Evolutionary conservation across 1,140 invertebrate genomes (phyloP), one percentile per base, ranked within the genome.

Genomic region (Homarus americanus): DNA sequence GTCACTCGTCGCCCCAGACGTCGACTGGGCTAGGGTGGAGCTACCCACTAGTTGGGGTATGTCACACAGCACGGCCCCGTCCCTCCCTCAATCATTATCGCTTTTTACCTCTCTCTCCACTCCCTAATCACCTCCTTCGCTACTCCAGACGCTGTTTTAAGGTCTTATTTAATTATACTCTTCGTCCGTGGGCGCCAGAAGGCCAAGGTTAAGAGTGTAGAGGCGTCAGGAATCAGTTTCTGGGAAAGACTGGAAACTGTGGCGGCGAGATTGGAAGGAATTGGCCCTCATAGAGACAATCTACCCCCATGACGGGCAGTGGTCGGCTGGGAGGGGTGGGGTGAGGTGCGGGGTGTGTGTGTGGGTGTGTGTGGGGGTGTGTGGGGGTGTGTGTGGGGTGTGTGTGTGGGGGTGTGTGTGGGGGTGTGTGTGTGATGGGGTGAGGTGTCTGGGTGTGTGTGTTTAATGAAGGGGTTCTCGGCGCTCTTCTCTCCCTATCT

Each of bases 281-380:
- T 78, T 78, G 75, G 75, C 20, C 40, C 75, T 78, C 75, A 78
- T 78, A 78, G 40, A 78, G 75, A 41, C 75, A 78, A 78, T 78
- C 75, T 78, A 78, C 75, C 4, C n/a, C 1, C n/a, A 78, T 78
- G 38, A 78, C 17, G 75, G 75, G 40, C 17, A 40, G 40, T 69
- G 63, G 63, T 28, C 28, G 40, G 28, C 12, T 34, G 36, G 73
- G 28, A 40, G 36, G 24, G 15, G 1, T 38, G 73, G 73, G 40
- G 15, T 2, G 1, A 36, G 73, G 12, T 3, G 12, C 9, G 10
- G 73, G 4, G 36, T 34, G 24, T 4, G 36, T 5, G 40, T 20
- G 36, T 10, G 40, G 36, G 28, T 10, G 73, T 36, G 28, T 3
- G 24, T 4, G 15, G 63, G n/a, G 0, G 63, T 24, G 24, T 15